Percentiles rank a stretch among this genome's conserved stretches.
phyloP scores from a whole-genome alignment of 2,113 vertebrate genomes.

The Rhea americana region DNA sequence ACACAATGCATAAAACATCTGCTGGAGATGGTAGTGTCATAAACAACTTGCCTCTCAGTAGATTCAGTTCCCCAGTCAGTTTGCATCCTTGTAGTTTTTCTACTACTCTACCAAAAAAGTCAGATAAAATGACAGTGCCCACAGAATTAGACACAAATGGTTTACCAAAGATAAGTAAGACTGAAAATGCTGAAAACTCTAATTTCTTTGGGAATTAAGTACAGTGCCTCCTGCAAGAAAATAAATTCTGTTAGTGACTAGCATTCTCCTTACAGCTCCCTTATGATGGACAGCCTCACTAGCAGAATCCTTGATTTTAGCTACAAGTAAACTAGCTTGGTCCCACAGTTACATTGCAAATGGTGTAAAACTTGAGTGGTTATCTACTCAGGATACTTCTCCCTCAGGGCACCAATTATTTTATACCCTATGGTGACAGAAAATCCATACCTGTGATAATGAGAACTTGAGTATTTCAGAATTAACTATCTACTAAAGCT shows the following conservation, averaged over 20 bases:
- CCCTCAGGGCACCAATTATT: neutral
- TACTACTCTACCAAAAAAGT: neutral
- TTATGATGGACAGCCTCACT: neutral
- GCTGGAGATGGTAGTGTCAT: neutral
- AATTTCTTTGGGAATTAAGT: neutral
- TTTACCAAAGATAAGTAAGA: neutral
- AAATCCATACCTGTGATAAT: conserved; percentile 15
- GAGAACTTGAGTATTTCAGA: neutral
- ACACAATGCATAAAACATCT: neutral
- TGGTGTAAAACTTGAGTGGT: neutral
- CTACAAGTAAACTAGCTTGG: fast-evolving
- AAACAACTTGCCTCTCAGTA: neutral
- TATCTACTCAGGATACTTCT: neutral
- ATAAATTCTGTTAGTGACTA: neutral
- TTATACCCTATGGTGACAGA: neutral
- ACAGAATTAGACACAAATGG: neutral
- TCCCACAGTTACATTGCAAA: neutral
- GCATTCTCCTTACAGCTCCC: neutral
- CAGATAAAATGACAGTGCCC: neutral
- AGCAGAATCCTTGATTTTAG: neutral
- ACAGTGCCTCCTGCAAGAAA: neutral
- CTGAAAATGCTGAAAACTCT: neutral
- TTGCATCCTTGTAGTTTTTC: neutral
- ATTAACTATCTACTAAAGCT: neutral
- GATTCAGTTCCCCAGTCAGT: neutral